phyloP scores from a whole-genome alignment of 1,140 invertebrate species.

The Heliconius himera region DNA sequence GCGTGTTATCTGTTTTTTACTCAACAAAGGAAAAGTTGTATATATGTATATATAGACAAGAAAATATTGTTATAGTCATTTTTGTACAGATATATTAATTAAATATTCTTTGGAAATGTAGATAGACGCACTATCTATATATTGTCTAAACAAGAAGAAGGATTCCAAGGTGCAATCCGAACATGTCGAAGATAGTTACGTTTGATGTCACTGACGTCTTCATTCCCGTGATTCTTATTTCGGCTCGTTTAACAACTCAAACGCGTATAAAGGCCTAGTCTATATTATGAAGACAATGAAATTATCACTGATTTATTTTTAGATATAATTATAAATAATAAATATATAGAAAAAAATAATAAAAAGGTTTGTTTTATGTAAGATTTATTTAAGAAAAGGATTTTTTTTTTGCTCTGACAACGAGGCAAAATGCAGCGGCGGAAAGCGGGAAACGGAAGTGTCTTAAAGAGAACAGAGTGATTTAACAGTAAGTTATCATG shows the following conservation, averaged over 20 bases:
- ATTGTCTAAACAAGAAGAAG: slow-evolving; percentile 29
- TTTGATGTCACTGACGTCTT: slow-evolving; percentile 59
- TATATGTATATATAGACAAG: no score
- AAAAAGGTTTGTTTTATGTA: no score
- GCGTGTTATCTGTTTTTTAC: no score
- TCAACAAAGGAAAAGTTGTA: no score
- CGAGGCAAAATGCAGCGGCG: no score
- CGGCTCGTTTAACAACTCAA: slow-evolving; percentile 53
- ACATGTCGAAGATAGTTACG: slow-evolving; percentile 60
- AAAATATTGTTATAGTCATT: neutral
- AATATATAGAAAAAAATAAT: no score
- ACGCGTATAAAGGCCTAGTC: slow-evolving; percentile 19
- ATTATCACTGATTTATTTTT: neutral
- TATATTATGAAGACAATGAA: neutral
- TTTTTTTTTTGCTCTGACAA: no score
- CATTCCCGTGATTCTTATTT: slow-evolving; percentile 54
- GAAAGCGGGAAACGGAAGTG: no score
- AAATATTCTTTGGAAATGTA: neutral
- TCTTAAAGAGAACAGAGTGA: no score
- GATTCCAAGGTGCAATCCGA: slow-evolving; percentile 47
- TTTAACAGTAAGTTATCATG: no score
- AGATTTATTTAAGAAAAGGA: no score
- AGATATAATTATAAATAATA: neutral
- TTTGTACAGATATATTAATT: neutral
- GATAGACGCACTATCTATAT: neutral